Base-by-base conservation (phyloP, 1,140 invertebrate genomes). In the Drosophila rhopaloa region DNA sequence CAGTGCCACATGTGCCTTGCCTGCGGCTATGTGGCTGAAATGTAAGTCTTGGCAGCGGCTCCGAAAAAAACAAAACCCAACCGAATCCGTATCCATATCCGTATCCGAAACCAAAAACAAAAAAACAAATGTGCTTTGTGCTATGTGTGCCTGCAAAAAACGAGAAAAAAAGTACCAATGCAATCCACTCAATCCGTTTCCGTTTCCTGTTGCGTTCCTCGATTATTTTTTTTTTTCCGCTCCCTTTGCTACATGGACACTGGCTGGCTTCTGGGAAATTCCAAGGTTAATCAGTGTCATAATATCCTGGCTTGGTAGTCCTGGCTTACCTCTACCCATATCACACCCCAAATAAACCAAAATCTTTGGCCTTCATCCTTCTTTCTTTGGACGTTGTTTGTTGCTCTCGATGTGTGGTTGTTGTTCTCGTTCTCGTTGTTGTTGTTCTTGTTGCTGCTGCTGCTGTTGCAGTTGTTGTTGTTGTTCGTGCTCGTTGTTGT, bases 21-120 rank as follows among this genome's bases (percentile, higher is more conserved):
- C 90, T 63, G 76, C 67, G 85, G 74, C 72, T 76, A 74, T 85
- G 81, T 91, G 91, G 90, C 88, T 89, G 66, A 91, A 91, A 91
- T 89, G 90, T 91, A 91, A 91, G 90, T 91, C 85, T 91, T 89
- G 79, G 90, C 81, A 81, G 86, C 81, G 76, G 85, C 82, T 72
- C 66, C 76, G 24, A 40, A 35, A 38, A 13, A 24, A 47, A 24
- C 32, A 24, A 55, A 35, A 35, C 56, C 61, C 54, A 54, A 38
- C 57, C 58, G 32, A 57, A 59, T 35, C 29, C 55, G 27, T 16
- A 65, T 51, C 62, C 47, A 37, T 44, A 57, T 44, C 62, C 47
- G 41, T 44, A 57, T 44, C 61, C 57, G 19, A 32, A 50, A 27
- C 46, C 27, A 14, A 47, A 44, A 16, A n/a, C 14, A 47, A 56